phyloP scores from a whole-genome alignment of 2,113 vertebrate species.

The Microcebus tavaratra region DNA sequence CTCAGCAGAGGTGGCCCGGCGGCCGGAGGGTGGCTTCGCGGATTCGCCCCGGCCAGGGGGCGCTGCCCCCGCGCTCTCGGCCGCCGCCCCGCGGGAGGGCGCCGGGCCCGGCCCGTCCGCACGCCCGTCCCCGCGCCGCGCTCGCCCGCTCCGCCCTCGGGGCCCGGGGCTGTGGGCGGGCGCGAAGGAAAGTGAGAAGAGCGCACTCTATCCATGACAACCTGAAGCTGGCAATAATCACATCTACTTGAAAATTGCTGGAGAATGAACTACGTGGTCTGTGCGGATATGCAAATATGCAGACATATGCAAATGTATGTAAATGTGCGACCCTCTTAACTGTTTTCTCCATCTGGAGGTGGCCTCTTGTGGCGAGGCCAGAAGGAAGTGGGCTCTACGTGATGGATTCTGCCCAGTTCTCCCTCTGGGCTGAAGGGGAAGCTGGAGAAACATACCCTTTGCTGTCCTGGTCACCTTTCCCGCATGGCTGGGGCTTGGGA shows the following conservation, averaged over 20 bases:
- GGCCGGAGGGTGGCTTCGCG: background rate
- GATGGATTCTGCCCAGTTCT: background rate
- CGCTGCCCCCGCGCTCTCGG: background rate
- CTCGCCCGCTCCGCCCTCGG: background rate
- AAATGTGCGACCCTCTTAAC: constrained; percentile 32
- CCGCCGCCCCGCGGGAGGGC: fast-evolving
- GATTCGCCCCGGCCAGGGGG: fast-evolving
- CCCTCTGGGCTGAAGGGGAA: background rate
- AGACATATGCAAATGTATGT: constrained; percentile 56
- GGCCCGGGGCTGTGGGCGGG: background rate
- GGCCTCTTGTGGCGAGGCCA: constrained; percentile 9
- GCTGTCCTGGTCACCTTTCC: background rate
- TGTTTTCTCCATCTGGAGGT: constrained; percentile 57
- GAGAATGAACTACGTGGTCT: constrained; percentile 60
- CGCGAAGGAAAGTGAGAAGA: constrained; percentile 56
- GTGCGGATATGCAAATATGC: constrained; percentile 19
- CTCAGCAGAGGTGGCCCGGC: background rate
- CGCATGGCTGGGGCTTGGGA: background rate
- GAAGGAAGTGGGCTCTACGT: background rate
- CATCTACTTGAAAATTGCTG: constrained; percentile 65
- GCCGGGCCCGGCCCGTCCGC: background rate
- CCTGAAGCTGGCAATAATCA: constrained; percentile 65
- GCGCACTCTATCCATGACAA: constrained; percentile 62
- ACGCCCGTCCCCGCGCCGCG: background rate
- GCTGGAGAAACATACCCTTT: background rate